Base-by-base conservation (phyloP, 2,888 invertebrate genomes). In the Thera britannica region DNA sequence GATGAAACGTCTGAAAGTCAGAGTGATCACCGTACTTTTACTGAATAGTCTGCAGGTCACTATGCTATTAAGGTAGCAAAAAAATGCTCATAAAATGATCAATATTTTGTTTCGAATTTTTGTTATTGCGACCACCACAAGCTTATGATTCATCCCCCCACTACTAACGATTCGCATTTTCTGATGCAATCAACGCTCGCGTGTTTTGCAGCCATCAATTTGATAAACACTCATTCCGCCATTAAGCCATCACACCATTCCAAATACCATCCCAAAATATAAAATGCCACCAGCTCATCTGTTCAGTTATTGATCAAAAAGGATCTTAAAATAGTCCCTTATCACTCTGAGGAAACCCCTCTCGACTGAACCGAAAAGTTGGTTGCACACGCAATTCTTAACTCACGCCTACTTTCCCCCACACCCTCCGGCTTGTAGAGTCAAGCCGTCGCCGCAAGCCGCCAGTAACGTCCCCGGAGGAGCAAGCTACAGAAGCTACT, bases 401-500 rank as follows among this genome's bases (percentile, higher is more conserved):
- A 34, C 2, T 12, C 34, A 38, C 34, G 55, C 65, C 48, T 23
- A 35, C 8, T 46, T 46, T 44, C 49, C 59, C 8, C 58, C 65
- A 65, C 57, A 59, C 9, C 7, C 59, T 52, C 54, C 38, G 58
- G 65, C 65, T 62, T 67, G 58, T 63, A 92, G 92, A 91, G 2
- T 89, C 88, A 66, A 69, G 80, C n/a, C 84, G 88, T 0, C 90
- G 92, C 23, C 84, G 94, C 73, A 89, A 92, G 73, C 68, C 82
- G 59, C 80, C 76, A 69, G 3, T 72, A 74, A 70, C 70, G 35
- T 70, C 70, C 9, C 68, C 52, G 77, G 62, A 69, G 56, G 87
- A 77, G 46, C 85, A 87, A 62, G 90, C 86, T 3, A 92, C 96
- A 7, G 95, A 96, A 79, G 96, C 96, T 74, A 96, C 97, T 0